Evolutionary conservation across 2,113 vertebrate species (phyloP), one percentile per base, ranked within the genome.

Genomic region (Balaenoptera acutorostrata): DNA sequence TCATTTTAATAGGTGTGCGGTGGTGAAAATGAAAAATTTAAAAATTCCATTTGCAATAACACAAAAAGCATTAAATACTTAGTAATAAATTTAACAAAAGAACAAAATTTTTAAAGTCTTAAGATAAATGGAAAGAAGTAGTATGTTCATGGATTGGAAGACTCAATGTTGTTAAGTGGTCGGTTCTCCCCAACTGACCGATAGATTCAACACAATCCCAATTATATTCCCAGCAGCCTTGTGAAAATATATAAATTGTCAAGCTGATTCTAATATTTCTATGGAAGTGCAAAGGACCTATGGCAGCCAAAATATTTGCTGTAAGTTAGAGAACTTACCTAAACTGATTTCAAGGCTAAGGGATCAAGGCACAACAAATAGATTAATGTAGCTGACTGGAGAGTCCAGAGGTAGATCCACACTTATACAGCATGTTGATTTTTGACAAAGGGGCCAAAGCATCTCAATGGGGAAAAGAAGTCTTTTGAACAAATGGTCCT

Each of bases 121-220:
- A 17, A 78, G 52, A 49, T 59, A 14, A 90, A 57, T 6, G 39
- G 41, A 6, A 64, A 75, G 46, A 66, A 63, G 25, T 23, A 12
- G 8, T 46, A 44, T 18, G 10, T 14, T 49, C 3, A 11, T 2
- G 29, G 44, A 0, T 66, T 11, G 41, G 72, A 66, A 41, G 23
- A 52, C 39, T 66, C 46, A 11, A 1, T 4, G 12, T 49, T 23
- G 36, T 6, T 33, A 20, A 15, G 33, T 41, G 14, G 39, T 80
- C 46, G 4, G 0, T 80, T 64, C 8, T 39, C 27, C 33, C n/a
- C 4, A 2, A 0, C 0, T 15, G 88, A 63, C 18, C 39, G 27
- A 15, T 3, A 11, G 59, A 52, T 23, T 55, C 52, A 36, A 17
- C n/a, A 15, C 61, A 18, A 27, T 75, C 49, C 49, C 46, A 15